phyloP scores from a whole-genome alignment of 2,888 invertebrate genomes.

The Drosophila stalkeri region DNA sequence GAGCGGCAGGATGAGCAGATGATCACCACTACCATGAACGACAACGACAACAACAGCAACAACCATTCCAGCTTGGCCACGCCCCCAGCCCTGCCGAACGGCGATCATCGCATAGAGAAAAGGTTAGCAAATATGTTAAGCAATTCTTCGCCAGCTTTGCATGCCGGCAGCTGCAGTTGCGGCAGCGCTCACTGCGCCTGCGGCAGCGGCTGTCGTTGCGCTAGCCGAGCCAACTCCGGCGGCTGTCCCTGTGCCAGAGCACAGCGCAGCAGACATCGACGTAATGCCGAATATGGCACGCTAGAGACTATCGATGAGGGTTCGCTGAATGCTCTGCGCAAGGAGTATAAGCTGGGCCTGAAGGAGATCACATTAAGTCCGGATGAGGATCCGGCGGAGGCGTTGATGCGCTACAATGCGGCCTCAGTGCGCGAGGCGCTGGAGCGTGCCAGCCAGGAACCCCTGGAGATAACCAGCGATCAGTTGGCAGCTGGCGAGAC shows the following conservation, averaged over 20 bases:
- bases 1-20: constrained; percentile 22
- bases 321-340: constrained; percentile 75
- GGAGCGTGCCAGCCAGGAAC: constrained; percentile 72
- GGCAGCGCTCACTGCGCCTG: constrained; percentile 34
- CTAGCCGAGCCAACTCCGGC: background rate
- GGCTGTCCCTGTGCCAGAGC: constrained; percentile 20
- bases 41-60: background rate
- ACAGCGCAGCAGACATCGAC: constrained; percentile 27
- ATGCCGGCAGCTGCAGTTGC: constrained; percentile 9
- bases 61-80: constrained; percentile 11
- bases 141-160: constrained; percentile 9
- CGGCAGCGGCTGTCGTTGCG: constrained; percentile 37
- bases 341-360: constrained; percentile 77
- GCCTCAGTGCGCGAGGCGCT: constrained; percentile 82
- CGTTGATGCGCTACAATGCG: constrained; percentile 82
- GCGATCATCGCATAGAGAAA: constrained; percentile 60
- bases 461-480: constrained; percentile 72
- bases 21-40: constrained; percentile 16
- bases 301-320: constrained; percentile 80
- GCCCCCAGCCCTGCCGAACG: constrained; percentile 3
- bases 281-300: constrained; percentile 72
- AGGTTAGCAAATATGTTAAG: constrained; percentile 68
- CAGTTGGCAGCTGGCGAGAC: constrained; percentile 32
- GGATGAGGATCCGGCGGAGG: constrained; percentile 82
- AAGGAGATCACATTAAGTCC: constrained; percentile 83